Evolutionary conservation across 2,888 invertebrate genomes (phyloP).

Genomic region (Drosophila trichaetosa): DNA sequence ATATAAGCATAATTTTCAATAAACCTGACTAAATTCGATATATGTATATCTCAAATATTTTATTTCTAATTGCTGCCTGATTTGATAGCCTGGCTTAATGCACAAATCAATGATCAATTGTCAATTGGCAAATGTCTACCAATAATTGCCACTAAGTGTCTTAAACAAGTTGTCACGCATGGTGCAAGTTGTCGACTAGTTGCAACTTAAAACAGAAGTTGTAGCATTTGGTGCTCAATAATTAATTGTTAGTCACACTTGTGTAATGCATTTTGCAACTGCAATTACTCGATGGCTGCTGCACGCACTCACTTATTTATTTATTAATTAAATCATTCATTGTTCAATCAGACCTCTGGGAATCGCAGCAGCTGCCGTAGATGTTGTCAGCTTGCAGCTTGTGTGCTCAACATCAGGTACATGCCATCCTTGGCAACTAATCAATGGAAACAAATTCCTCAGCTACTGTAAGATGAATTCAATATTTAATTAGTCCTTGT

Average conservation of each 20-base stretch:
- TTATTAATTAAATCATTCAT: conserved; percentile 81
- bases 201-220: conserved; percentile 14
- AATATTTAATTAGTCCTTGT: conserved; percentile 73
- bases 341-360: conserved; percentile 74
- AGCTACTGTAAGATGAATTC: conserved; percentile 62
- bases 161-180: conserved; percentile 49
- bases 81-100: conserved; percentile 25
- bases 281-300: conserved; percentile 49
- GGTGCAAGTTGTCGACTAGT: conserved; percentile 41
- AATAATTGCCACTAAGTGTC: conserved; percentile 33
- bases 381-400: conserved; percentile 19
- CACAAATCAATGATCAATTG: conserved; percentile 37
- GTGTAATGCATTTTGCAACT: conserved; percentile 53
- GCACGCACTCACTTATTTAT: conserved; percentile 64
- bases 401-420: conserved; percentile 7
- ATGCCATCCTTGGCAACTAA: conserved; percentile 32
- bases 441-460: conserved; percentile 50
- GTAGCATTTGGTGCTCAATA: conserved; percentile 31
- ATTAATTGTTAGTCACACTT: conserved; percentile 68
- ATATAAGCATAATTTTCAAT: background rate
- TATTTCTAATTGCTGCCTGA: conserved; percentile 11
- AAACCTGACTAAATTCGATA: background rate
- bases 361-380: conserved; percentile 52
- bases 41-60: background rate
- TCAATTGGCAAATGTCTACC: conserved; percentile 29